Base-by-base conservation (phyloP, 2,113 vertebrate genomes). In the Gymnorhina tibicen region DNA sequence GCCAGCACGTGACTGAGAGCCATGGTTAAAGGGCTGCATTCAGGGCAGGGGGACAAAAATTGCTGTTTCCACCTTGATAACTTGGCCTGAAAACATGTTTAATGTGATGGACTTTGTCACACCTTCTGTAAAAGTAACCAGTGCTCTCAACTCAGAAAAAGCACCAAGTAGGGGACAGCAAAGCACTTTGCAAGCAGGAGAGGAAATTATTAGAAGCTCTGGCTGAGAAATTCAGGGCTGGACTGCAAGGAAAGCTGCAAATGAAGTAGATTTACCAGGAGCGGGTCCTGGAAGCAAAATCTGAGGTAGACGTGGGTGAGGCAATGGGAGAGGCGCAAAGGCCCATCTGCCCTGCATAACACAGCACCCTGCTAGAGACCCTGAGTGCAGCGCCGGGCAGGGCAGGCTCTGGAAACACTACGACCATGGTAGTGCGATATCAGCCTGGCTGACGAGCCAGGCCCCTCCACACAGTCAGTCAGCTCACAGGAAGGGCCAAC, bases 371-470 rank as follows among this genome's bases (percentile, higher is more conserved):
- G 16, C 13, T 47, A 23, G 62, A 82, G 60, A 74, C 13, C 9
- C 28, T 64, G 24, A 20, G n/a, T 3, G 22, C 64, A 74, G 42
- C 59, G 60, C 26, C 2, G 1, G 27, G 28, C 41, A 91, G 27
- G 11, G 10, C 4, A 2, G 26, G 30, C 63, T 42, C 42, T 73
- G 50, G 16, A 35, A 83, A 88, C 16, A 26, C 33, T 22, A 41
- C 2, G 2, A 13, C 30, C n/a, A 26, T 1, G 5, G 53, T 4
- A 52, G 20, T 1, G 26, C 1, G 0, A 0, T 26, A 80, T 23
- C 17, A 3, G 49, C 14, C 82, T 44, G 30, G 44, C 26, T 72
- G 15, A 67, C 0, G 3, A 78, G 47, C 24, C 63, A 76, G 42
- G 47, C 26, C 37, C 6, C 28, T 46, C 39, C 3, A 2, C 26